A percentile compares a stretch with the other conserved stretches of the same genome.
phyloP scores from a whole-genome alignment of 2,113 vertebrate genomes.

The Hassar affinis region DNA sequence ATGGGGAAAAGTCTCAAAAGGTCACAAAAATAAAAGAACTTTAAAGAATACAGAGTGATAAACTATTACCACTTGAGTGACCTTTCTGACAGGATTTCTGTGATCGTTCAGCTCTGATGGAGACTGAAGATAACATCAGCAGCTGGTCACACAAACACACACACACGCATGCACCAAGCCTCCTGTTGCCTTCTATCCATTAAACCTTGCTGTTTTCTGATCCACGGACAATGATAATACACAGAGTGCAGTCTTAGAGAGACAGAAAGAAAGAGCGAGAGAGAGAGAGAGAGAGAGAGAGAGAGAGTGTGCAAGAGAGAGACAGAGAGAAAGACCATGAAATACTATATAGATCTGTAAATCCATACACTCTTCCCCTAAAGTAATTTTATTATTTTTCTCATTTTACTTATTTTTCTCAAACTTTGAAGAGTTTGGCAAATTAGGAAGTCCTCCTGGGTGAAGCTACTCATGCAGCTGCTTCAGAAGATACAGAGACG shows the following conservation, averaged over 20 bases:
- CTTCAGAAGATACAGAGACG: neutral
- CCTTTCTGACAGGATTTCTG: constrained; percentile 34
- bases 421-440: neutral
- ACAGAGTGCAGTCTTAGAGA: neutral
- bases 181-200: neutral
- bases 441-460: neutral
- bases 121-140: constrained; percentile 25
- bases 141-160: neutral
- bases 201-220: constrained; percentile 13
- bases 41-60: constrained; percentile 22
- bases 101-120: constrained; percentile 23
- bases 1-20: neutral
- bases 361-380: too few species aligned
- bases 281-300: too few species aligned
- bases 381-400: too few species aligned
- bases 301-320: too few species aligned
- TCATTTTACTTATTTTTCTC: too few species aligned
- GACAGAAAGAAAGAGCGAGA: constrained; percentile 1
- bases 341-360: too few species aligned
- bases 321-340: too few species aligned
- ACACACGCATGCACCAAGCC: neutral
- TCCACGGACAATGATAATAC: neutral
- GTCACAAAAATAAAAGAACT: constrained; percentile 22
- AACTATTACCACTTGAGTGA: constrained; percentile 21
- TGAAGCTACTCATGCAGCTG: neutral